Conservation (phyloP, 2,888 invertebrate genomes). For the Apantesis nais region DNA sequence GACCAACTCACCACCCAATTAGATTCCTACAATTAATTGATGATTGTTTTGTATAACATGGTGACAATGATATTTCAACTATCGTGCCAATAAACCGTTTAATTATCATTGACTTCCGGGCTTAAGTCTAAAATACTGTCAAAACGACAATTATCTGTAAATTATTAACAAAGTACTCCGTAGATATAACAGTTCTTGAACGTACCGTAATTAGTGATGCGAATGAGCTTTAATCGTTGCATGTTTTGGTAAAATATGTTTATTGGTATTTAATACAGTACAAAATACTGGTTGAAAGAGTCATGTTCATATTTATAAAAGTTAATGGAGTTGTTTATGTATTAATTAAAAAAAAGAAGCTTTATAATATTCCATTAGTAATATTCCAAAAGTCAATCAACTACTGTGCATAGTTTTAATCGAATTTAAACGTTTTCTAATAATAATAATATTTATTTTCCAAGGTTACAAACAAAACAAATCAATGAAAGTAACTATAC, state of each 20-base stretch:
- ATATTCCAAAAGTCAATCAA: neutral
- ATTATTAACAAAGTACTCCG: constrained; percentile 29
- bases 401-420: neutral
- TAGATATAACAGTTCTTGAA: constrained; percentile 49
- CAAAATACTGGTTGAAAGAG: neutral
- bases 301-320: neutral
- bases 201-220: constrained; percentile 39
- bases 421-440: neutral
- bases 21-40: no score
- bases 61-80: neutral
- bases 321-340: neutral
- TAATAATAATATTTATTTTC: no score
- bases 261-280: constrained; percentile 20
- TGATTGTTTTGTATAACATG: no score
- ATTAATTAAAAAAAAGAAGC: neutral
- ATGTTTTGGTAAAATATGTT: constrained; percentile 32
- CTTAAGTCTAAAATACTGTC: neutral
- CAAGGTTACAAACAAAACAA: no score
- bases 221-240: constrained; percentile 36
- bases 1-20: neutral
- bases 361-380: no score
- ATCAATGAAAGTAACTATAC: no score
- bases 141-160: constrained; percentile 31
- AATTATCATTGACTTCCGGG: neutral
- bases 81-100: neutral